Conservation (phyloP, 2,797 vertebrate species). For the Enoplosus armatus region DNA sequence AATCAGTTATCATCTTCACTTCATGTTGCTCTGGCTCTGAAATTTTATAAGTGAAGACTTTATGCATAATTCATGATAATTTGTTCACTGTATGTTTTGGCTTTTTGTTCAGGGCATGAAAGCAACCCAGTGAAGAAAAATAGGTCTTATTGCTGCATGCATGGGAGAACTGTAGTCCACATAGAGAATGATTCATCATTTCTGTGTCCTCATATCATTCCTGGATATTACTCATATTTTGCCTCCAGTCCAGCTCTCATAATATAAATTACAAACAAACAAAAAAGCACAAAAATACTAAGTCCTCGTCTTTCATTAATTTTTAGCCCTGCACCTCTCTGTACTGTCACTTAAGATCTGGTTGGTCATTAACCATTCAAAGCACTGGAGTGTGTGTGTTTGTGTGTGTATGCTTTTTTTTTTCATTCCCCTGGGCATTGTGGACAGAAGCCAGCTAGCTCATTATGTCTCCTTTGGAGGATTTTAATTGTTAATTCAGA, state of each 20-base stretch:
- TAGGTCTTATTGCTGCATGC: conserved; percentile 2
- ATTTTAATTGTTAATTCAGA: conserved; percentile 69
- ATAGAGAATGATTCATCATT: conserved; percentile 38
- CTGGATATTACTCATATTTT: conserved; percentile 31
- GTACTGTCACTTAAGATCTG: conserved; percentile 60
- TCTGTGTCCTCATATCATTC: conserved; percentile 6
- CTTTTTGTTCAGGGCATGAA: conserved; percentile 11
- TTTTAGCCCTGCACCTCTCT: conserved; percentile 18
- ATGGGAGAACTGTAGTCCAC: conserved; percentile 11
- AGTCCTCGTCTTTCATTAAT: conserved; percentile 46
- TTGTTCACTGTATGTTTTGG: conserved; percentile 13
- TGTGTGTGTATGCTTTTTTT: conserved; percentile 5
- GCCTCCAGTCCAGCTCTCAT: conserved; percentile 19
- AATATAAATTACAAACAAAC: conserved; percentile 41
- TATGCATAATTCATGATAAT: conserved; percentile 12
- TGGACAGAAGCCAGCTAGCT: conserved; percentile 61
- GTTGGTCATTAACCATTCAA: conserved; percentile 65
- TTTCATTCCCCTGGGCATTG: conserved; percentile 52
- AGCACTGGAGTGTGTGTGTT: conserved; percentile 35
- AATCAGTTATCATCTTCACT: background rate
- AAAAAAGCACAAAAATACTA: conserved; percentile 16
- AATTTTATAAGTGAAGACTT: conserved; percentile 13
- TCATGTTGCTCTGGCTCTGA: background rate
- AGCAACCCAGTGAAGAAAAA: conserved; percentile 17
- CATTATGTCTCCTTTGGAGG: conserved; percentile 61